Conservation (phyloP, 2,888 invertebrate genomes). For the Dynastes tityus region DNA sequence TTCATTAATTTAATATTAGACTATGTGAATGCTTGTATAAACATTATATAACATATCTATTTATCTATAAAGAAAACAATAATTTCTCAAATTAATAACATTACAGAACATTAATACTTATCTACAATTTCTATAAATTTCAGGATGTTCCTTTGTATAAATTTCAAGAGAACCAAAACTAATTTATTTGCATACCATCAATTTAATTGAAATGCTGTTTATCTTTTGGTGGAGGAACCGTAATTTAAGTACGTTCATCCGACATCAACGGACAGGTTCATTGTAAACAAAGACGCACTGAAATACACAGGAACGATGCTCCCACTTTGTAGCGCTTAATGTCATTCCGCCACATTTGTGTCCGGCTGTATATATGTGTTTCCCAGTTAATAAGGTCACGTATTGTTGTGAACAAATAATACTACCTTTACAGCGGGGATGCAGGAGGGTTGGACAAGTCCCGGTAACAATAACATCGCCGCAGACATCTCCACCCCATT, state of each 20-base stretch:
- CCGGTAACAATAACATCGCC: conserved; percentile 52
- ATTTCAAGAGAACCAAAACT: neutral
- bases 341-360: neutral
- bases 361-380: conserved; percentile 2
- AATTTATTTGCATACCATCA: no score
- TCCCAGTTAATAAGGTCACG: conserved; percentile 53
- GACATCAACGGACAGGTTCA: no score
- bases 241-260: no score
- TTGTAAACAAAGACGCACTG: neutral
- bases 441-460: conserved; percentile 49
- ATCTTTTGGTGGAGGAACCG: no score
- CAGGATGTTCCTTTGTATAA: neutral
- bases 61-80: no score
- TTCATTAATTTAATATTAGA: no score
- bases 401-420: conserved; percentile 55
- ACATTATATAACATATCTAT: no score
- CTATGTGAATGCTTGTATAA: no score
- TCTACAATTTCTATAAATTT: no score
- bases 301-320: conserved; percentile 5
- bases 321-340: conserved; percentile 1
- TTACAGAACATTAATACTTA: no score
- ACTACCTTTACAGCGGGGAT: conserved; percentile 46
- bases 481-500: conserved; percentile 50
- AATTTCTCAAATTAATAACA: no score
- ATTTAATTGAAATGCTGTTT: no score